Evolutionary conservation across 2,888 invertebrate species (phyloP), one percentile per base, ranked within the genome.

Genomic region (Chromoteleia sp.): DNA sequence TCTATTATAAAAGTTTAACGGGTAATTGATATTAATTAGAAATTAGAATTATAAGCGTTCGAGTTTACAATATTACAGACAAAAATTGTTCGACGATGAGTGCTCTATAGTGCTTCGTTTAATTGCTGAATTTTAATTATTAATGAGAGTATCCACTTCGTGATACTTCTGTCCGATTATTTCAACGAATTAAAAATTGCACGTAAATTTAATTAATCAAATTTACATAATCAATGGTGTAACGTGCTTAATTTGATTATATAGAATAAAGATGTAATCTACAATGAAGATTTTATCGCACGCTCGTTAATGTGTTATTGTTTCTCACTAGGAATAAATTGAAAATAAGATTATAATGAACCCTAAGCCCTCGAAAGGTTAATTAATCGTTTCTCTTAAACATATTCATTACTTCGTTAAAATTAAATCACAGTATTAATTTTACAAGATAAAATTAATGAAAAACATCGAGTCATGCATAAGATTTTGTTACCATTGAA

Each of bases 301-400:
- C 8, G 30, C 75, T 75, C 75, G 50, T 67, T 67, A 75, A 67
- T 59, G 56, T 29, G 48, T 52, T 59, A 67, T 76, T 68, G 29
- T 68, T 52, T 50, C 75, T 36, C 52, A 17, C 58, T 41, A 30
- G 30, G 14, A 58, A 33, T 67, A 15, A 76, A 76, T 68, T 76
- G 52, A 52, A 58, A 48, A 50, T 58, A 25, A 43, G 63, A 58
- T 74, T 50, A 41, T 43, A 56, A 43, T n/a, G n/a, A n/a, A n/a
- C n/a, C n/a, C 36, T 61, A 39, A 25, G 5, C 5, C 39, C 41
- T 10, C 30, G 14, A 56, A 48, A 56, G 58, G 56, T 58, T 58
- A 75, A 59, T 58, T 67, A 65, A 75, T 67, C 21, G 50, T 50
- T 65, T n/a, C 14, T 19, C 14, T 41, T 25, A 29, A 41, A 36